Base-by-base conservation (phyloP, 2,888 invertebrate genomes). In the Drosophila pseudotakahashii region DNA sequence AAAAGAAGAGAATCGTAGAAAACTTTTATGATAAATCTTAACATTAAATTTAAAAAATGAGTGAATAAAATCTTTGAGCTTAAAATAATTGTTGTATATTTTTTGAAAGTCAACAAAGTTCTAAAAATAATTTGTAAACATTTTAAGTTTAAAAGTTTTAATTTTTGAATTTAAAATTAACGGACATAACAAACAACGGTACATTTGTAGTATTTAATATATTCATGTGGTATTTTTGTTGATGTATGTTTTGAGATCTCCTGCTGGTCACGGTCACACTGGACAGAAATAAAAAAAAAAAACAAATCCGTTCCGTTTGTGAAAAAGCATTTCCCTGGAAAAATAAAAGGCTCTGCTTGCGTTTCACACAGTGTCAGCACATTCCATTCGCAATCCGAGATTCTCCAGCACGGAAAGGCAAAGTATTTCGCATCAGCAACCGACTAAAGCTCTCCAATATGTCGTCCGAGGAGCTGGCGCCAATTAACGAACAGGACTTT, bases 401-500 rank as follows among this genome's bases (percentile, higher is more conserved):
- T 11, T 47, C 32, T 14, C 44, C 13, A 23, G 26, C 7, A 16
- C 14, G 45, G n/a, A 47, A 16, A 5, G 26, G 3, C 30, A 14
- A 1, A 37, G 7, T 50, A 53, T 16, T 26, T 19, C 10, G 32
- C n/a, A 14, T 23, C 14, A 7, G 1, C 16, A 19, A 16, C 7
- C 34, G 2, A 10, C 6, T 2, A 13, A 68, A 68, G 30, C 34
- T 11, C 39, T 26, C 39, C 86, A 91, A 86, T 80, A 92, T 92
- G 92, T 91, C 91, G 48, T 87, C 89, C 68, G 90, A 90, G 73
- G 90, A 90, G 53, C 81, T 86, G 64, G 73, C 78, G 88, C 93
- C 93, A 75, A 94, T 95, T 37, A 94, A 94, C 79, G 94, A 94
- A 80, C 93, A 93, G 69, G 94, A 95, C 89, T 91, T 96, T 26